Percentiles rank a stretch among this genome's conserved stretches.
These are phyloP conservation scores for Danio jaintianensis DNA, from an alignment of 2,797 vertebrate genomes.

Conservation along the genomic window DNA sequence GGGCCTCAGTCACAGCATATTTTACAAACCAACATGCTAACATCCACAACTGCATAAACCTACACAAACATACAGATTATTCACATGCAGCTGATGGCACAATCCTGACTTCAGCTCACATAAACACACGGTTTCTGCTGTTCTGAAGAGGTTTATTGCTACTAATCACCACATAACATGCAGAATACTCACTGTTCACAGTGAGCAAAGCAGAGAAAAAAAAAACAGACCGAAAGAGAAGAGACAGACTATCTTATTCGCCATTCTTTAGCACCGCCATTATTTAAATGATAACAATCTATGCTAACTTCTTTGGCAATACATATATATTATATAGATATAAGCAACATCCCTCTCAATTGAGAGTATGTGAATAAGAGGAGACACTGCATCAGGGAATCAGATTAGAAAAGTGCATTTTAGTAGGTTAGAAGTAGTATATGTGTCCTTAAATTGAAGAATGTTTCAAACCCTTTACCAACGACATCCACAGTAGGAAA, in stretches of 20 bases:
- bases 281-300: not conserved
- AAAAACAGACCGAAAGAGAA: not conserved
- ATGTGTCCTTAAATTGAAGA: too few species aligned
- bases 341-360: not conserved
- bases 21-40: not conserved
- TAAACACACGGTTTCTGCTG: not conserved
- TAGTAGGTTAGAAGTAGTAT: too few species aligned
- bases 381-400: constrained; percentile 55
- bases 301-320: not conserved
- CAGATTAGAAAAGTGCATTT: too few species aligned
- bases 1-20: not conserved
- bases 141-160: not conserved
- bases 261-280: not conserved
- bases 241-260: not conserved
- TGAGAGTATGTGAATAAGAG: constrained; percentile 25
- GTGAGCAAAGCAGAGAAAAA: constrained; percentile 9
- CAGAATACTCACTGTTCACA: constrained; percentile 40
- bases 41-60: not conserved
- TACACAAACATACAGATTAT: not conserved
- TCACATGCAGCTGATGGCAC: not conserved
- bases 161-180: not conserved
- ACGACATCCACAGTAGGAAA: too few species aligned
- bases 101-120: not conserved
- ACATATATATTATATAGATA: not conserved
- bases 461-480: too few species aligned